These are phyloP conservation scores for Folsomia manolachei DNA, from an alignment of 2,888 invertebrate species.

Conservation along the genomic window DNA sequence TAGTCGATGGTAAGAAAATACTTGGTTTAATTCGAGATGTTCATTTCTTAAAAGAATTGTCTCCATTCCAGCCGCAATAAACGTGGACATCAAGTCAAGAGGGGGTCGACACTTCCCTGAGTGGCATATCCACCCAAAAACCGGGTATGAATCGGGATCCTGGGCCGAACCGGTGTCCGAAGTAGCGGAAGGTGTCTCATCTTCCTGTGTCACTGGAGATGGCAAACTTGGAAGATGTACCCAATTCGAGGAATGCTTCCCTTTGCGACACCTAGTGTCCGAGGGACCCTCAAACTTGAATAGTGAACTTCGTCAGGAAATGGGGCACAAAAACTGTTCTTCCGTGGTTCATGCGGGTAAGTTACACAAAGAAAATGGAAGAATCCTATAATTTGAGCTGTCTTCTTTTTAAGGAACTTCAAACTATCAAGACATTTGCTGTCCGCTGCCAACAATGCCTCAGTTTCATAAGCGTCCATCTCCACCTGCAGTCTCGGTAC, in stretches of 20 bases:
- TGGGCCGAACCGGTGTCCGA: background rate
- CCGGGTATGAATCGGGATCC: background rate
- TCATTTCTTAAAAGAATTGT: background rate
- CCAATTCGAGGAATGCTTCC: slow-evolving; percentile 29
- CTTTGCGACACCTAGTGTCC: background rate
- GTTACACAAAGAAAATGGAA: no score
- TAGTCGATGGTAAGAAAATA: background rate
- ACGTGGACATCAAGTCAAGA: background rate
- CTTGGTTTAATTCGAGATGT: background rate
- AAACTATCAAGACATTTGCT: slow-evolving; percentile 24
- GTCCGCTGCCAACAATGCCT: slow-evolving; percentile 8
- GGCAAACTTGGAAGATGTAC: slow-evolving; percentile 20
- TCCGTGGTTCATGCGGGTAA: slow-evolving; percentile 29
- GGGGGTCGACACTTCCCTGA: background rate
- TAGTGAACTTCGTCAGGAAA: slow-evolving; percentile 6
- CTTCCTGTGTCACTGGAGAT: slow-evolving; percentile 19
- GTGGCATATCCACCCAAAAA: no score
- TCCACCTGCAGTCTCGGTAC: background rate
- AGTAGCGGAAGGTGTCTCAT: background rate
- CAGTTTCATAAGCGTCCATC: background rate
- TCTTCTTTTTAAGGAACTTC: slow-evolving; percentile 19
- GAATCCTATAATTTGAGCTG: no score
- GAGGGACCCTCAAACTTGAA: slow-evolving; percentile 11
- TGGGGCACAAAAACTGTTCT: slow-evolving; percentile 24
- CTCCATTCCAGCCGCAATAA: background rate